These are phyloP conservation scores for Neodontobutis hainanensis DNA, from an alignment of 2,113 vertebrate genomes.

Conservation along the genomic window DNA sequence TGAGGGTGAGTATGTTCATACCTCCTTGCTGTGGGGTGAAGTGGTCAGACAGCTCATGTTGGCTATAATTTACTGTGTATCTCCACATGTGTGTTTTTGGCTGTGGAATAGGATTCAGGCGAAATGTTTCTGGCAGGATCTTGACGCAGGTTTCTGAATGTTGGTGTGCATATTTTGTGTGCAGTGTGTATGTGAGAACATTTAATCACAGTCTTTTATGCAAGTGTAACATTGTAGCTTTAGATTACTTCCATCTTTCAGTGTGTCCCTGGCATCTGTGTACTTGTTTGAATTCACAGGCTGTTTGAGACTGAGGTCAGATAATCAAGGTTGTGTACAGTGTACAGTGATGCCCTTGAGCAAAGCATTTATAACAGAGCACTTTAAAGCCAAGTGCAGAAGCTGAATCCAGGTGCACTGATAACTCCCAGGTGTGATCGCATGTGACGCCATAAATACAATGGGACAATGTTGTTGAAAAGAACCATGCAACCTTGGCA, in stretches of 20 bases:
- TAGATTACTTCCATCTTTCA: constrained; percentile 55
- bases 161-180: constrained; percentile 21
- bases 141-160: constrained; percentile 33
- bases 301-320: constrained; percentile 31
- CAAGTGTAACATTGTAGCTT: constrained; percentile 24
- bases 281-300: constrained; percentile 4
- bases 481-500: constrained; percentile 22
- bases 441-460: constrained; percentile 17
- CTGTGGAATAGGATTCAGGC: constrained; percentile 12
- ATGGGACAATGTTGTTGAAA: constrained; percentile 40
- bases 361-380: constrained; percentile 23
- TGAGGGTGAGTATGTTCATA: constrained; percentile 74
- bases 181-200: constrained; percentile 2
- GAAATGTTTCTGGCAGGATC: constrained; percentile 40
- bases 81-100: constrained; percentile 8
- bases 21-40: constrained; percentile 66
- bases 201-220: constrained; percentile 44
- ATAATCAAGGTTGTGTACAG: constrained; percentile 8
- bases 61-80: constrained; percentile 67
- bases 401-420: constrained; percentile 47
- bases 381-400: constrained; percentile 24
- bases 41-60: constrained; percentile 67
- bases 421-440: constrained; percentile 53
- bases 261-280: background rate
- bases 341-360: constrained; percentile 35